Evolutionary conservation across 1,140 invertebrate species (phyloP).

Genomic region (Aphelinus certus): DNA sequence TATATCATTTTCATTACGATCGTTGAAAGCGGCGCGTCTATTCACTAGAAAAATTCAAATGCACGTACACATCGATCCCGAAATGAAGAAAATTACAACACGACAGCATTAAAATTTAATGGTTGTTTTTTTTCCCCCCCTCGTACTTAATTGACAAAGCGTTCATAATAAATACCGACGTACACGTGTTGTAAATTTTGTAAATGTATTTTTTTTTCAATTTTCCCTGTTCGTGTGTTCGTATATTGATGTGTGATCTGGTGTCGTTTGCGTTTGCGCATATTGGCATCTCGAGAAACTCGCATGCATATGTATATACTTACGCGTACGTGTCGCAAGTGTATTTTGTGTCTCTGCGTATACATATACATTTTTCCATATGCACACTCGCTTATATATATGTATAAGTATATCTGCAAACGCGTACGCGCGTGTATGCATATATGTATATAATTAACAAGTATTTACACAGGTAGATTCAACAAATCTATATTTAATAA

Average conservation of each 20-base stretch:
- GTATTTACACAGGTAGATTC: constrained; percentile 34
- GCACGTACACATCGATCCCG: constrained; percentile 27
- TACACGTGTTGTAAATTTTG: constrained; percentile 49
- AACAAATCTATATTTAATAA: constrained; percentile 31
- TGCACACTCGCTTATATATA: background rate
- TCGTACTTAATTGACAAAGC: constrained; percentile 64
- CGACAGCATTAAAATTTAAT: constrained; percentile 58
- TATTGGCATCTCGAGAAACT: constrained; percentile 19
- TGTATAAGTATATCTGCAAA: constrained; percentile 11
- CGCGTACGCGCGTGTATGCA: constrained; percentile 16
- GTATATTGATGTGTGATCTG: constrained; percentile 13
- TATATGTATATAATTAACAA: constrained; percentile 28
- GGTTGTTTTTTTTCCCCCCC: constrained; percentile 46
- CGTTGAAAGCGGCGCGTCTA: constrained; percentile 12
- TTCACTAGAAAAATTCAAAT: constrained; percentile 33
- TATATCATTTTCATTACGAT: constrained; percentile 2
- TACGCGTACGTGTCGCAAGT: background rate
- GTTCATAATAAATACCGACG: constrained; percentile 64
- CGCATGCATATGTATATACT: background rate
- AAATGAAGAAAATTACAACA: constrained; percentile 21
- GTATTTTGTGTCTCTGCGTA: background rate
- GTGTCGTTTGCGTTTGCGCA: background rate
- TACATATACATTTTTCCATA: constrained; percentile 1
- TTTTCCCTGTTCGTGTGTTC: constrained; percentile 42
- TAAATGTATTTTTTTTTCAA: constrained; percentile 39